These are phyloP conservation scores for Orthonyx spaldingii DNA, from an alignment of 2,113 vertebrate species.

Conservation along the genomic window DNA sequence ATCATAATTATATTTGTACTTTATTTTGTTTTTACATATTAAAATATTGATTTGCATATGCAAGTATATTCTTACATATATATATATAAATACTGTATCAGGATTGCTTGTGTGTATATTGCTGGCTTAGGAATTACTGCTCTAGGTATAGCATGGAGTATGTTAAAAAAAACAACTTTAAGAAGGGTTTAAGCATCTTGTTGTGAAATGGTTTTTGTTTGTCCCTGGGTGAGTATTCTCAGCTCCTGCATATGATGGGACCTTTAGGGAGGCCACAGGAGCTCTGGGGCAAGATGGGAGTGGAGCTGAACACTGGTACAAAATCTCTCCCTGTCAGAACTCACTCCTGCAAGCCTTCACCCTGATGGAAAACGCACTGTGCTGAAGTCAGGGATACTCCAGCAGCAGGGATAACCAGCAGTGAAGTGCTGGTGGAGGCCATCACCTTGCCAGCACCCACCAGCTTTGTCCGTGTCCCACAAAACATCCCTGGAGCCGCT, in stretches of 20 bases:
- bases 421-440: background rate
- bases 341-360: background rate
- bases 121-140: background rate
- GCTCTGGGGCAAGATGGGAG: background rate
- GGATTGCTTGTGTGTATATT: background rate
- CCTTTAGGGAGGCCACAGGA: background rate
- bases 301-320: accelerated
- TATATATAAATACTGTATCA: background rate
- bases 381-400: background rate
- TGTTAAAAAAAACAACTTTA: background rate
- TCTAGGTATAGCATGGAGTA: background rate
- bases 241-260: background rate
- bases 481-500: background rate
- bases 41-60: background rate
- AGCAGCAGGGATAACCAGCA: accelerated
- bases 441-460: accelerated
- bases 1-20: background rate
- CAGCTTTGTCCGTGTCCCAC: background rate
- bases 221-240: background rate
- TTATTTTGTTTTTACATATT: background rate
- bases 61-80: background rate
- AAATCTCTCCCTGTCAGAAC: background rate
- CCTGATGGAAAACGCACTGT: background rate
- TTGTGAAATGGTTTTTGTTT: background rate
- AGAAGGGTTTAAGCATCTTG: background rate